Percentiles rank a stretch among this genome's conserved stretches.
Conservation (phyloP, 2,888 invertebrate species). For the Pyrrhia umbra region DNA sequence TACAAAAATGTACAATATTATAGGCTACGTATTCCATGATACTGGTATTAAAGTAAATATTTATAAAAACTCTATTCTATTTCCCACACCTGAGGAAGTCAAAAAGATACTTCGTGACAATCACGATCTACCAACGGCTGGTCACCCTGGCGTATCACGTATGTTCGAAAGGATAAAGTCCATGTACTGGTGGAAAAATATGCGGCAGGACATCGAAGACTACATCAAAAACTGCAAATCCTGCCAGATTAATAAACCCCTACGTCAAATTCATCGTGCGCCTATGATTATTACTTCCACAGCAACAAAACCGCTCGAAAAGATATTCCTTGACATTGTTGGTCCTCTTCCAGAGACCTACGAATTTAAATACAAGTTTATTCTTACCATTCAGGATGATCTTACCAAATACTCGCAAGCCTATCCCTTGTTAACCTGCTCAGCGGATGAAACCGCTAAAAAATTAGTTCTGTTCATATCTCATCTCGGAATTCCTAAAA, state of each 20-base stretch:
- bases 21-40: too few species aligned
- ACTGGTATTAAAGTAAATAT: too few species aligned
- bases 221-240: neutral
- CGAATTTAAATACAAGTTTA: constrained; percentile 6
- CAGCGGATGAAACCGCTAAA: constrained; percentile 1
- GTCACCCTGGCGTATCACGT: too few species aligned
- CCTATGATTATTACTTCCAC: constrained; percentile 5
- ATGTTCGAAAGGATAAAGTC: constrained; percentile 1
- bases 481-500: neutral
- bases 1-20: too few species aligned
- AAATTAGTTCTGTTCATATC: constrained; percentile 6
- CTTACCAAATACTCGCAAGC: constrained; percentile 3
- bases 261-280: constrained; percentile 1
- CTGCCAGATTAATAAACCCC: constrained; percentile 1
- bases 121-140: too few species aligned
- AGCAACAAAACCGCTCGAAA: too few species aligned
- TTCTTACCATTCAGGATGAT: constrained; percentile 1
- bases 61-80: too few species aligned
- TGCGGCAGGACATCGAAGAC: constrained; percentile 6
- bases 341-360: constrained; percentile 1
- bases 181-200: constrained; percentile 8
- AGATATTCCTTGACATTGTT: too few species aligned
- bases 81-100: too few species aligned
- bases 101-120: too few species aligned
- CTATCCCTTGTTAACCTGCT: too few species aligned